Conservation (phyloP, 2,113 vertebrate species). For the Ammodytes dubius region DNA sequence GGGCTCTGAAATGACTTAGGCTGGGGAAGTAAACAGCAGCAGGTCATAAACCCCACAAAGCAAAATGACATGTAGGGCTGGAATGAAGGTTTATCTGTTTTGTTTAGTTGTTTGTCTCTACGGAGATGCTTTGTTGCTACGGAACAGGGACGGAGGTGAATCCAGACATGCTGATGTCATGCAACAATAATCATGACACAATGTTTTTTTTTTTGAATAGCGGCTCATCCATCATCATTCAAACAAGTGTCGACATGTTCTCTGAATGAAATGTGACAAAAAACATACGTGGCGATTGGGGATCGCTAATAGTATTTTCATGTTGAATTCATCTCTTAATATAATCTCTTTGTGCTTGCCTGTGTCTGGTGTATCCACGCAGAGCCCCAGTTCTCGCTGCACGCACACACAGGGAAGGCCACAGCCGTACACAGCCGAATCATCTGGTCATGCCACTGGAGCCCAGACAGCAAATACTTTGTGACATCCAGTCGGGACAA, state of each 20-base stretch:
- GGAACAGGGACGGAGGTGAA: conserved; percentile 17
- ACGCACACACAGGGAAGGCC: conserved; percentile 89
- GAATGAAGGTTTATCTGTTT: conserved; percentile 59
- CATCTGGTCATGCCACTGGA: conserved; percentile 99
- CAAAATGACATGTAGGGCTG: conserved; percentile 61
- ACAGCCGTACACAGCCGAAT: conserved; percentile 92
- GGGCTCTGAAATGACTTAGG: conserved; percentile 66
- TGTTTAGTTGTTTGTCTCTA: conserved; percentile 58
- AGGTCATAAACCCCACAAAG: conserved; percentile 69
- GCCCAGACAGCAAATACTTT: conserved; percentile 94
- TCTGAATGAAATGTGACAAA: conserved; percentile 4
- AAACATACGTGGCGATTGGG: background rate
- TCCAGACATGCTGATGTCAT: conserved; percentile 49
- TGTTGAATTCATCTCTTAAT: background rate
- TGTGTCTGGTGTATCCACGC: conserved; percentile 58
- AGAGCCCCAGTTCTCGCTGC: conserved; percentile 89
- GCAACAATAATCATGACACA: conserved; percentile 46
- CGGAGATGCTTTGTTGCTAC: conserved; percentile 40
- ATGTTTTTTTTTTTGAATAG: conserved; percentile 8
- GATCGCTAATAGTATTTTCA: background rate
- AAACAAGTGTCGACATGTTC: background rate
- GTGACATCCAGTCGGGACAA: conserved; percentile 95
- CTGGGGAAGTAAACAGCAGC: conserved; percentile 68
- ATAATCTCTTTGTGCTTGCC: conserved; percentile 7
- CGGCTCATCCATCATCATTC: conserved; percentile 25